Evolutionary conservation across 2,888 invertebrate species (phyloP).

Genomic region (Nemapogon koenigi): DNA sequence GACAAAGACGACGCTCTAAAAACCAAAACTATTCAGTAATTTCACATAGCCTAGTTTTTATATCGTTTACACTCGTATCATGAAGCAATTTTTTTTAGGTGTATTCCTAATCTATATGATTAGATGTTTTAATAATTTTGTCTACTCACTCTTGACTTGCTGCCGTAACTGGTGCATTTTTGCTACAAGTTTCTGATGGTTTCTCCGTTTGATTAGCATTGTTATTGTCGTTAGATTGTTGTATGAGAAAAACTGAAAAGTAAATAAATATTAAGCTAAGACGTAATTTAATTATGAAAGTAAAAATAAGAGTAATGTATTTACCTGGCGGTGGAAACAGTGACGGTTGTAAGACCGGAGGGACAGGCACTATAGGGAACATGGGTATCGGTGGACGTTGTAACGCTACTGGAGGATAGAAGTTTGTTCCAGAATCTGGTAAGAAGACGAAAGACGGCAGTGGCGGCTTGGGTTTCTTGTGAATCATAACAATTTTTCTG

Average conservation of each 20-base stretch:
- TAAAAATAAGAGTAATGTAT: not conserved
- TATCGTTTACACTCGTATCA: too few species aligned
- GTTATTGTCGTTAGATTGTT: not conserved
- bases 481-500: conserved; percentile 40
- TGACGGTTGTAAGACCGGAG: conserved; percentile 27
- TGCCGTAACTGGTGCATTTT: too few species aligned
- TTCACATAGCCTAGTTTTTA: too few species aligned
- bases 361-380: conserved; percentile 42
- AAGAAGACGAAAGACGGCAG: conserved; percentile 47
- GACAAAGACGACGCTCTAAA: too few species aligned
- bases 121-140: too few species aligned
- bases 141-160: too few species aligned
- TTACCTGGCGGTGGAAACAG: conserved; percentile 4
- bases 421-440: conserved; percentile 43
- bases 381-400: conserved; percentile 41
- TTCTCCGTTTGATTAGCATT: not conserved
- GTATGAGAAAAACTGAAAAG: not conserved
- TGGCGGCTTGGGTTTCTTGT: conserved; percentile 38
- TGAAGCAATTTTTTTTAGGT: too few species aligned
- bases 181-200: too few species aligned
- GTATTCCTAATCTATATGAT: too few species aligned
- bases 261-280: not conserved
- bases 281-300: not conserved
- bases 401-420: conserved; percentile 44
- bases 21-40: too few species aligned